Percentiles rank a stretch among this genome's conserved stretches.
Evolutionary conservation across 2,113 vertebrate genomes (phyloP).

Genomic region (Phodopus roborovskii): DNA sequence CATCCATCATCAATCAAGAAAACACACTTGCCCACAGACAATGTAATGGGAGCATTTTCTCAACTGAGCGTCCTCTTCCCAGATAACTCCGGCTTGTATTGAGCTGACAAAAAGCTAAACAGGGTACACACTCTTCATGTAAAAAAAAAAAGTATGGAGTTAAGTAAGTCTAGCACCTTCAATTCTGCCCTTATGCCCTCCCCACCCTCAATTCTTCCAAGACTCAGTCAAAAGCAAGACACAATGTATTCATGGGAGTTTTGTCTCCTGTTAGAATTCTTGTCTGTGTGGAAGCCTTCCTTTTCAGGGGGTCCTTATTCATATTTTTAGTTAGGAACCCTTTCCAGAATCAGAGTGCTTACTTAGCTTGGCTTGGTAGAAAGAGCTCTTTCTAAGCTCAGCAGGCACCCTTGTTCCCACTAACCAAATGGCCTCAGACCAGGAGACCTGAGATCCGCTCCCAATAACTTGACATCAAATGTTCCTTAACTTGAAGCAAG

Average conservation of each 20-base stretch:
- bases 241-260: not conserved
- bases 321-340: slow-evolving; percentile 40
- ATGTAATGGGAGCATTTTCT: not conserved
- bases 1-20: not conserved
- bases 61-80: not conserved
- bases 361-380: not conserved
- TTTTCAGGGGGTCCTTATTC: slow-evolving; percentile 19
- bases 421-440: not conserved
- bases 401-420: not conserved
- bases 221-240: slow-evolving; percentile 4
- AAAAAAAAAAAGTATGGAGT: slow-evolving; percentile 60
- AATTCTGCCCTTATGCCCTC: not conserved
- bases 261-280: slow-evolving; percentile 38
- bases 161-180: slow-evolving; percentile 34
- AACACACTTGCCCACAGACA: not conserved
- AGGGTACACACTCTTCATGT: not conserved
- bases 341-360: slow-evolving; percentile 49
- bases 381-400: slow-evolving; percentile 24
- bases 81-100: not conserved
- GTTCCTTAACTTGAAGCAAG: not conserved
- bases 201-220: not conserved
- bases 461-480: not conserved
- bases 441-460: not conserved
- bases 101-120: not conserved
- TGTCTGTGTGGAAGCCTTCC: not conserved